Evolutionary conservation across 2,888 invertebrate genomes (phyloP), one percentile per base, ranked within the genome.

Genomic region (Branchipolynoe longqiensis): DNA sequence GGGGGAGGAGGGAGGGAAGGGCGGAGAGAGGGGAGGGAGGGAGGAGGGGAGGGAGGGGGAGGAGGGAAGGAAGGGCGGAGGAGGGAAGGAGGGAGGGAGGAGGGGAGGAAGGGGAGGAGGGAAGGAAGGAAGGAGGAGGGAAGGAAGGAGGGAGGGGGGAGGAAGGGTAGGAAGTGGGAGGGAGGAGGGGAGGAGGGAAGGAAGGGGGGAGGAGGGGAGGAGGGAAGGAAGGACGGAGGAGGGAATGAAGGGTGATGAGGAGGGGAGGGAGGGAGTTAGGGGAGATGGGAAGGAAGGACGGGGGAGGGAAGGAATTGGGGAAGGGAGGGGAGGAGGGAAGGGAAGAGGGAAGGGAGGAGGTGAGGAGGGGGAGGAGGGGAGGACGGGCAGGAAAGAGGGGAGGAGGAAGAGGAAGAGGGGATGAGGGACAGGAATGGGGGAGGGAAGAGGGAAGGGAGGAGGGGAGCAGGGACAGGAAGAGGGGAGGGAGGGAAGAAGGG

Each of bases 71-170:
- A 48, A 18, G 18, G 48, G 48, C 8, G 48, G 8, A 8, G 18
- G 48, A 18, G 48, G 48, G 8, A 18, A 48, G 48, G 48, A 18
- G 48, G 18, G 48, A 48, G 48, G 48, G 48, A 18, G 18, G 48
- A 28, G 31, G 31, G 62, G 62, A 62, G 31, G n/a, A n/a, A 62
- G 31, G 62, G 62, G 31, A 62, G 62, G n/a, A n/a, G n/a, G 62
- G 62, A n/a, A n/a, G n/a, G 62, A 62, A n/a, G n/a, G 62, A n/a
- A n/a, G 62, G n/a, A n/a, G n/a, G 62, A 28, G 31, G n/a, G 62
- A n/a, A n/a, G 31, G n/a, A n/a, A n/a, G 31, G 62, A 48, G 48
- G 18, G 48, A 48, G 48, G 48, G 48, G 48, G 18, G 48, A 48
- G 48, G 18, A 18, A 48, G 48, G 48, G 48, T 8, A 48, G 48